These are phyloP conservation scores for Agrotis puta DNA, from an alignment of 2,888 invertebrate species.

Conservation along the genomic window DNA sequence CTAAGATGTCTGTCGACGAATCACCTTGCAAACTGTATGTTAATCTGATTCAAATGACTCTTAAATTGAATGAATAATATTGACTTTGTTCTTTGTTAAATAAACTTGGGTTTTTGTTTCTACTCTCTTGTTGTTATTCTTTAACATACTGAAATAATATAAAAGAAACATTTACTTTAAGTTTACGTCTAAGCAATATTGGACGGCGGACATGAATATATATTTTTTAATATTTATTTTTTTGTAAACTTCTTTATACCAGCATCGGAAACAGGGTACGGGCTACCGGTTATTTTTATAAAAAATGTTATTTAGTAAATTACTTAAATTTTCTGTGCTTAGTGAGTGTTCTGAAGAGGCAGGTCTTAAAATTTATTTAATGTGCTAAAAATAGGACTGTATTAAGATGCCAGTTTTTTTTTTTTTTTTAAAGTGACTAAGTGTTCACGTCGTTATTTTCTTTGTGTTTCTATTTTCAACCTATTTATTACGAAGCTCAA, in stretches of 20 bases:
- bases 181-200: no score
- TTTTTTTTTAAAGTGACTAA: not conserved
- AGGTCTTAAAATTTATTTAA: not conserved
- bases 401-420: not conserved
- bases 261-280: no score
- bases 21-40: slow-evolving; percentile 39
- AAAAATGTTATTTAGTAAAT: no score
- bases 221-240: no score
- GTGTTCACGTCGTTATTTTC: not conserved
- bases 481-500: slow-evolving; percentile 8
- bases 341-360: no score
- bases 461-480: slow-evolving; percentile 5
- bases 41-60: slow-evolving; percentile 48
- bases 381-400: not conserved
- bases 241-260: no score
- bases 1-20: slow-evolving; percentile 37
- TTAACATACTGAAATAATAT: no score
- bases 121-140: no score
- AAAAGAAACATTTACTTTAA: no score
- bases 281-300: no score
- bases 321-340: no score
- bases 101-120: not conserved
- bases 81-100: slow-evolving; percentile 13
- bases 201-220: no score
- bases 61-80: slow-evolving; percentile 6